Evolutionary conservation across 2,797 vertebrate species (phyloP).

Genomic region (Hypotaenidia philippensis): DNA sequence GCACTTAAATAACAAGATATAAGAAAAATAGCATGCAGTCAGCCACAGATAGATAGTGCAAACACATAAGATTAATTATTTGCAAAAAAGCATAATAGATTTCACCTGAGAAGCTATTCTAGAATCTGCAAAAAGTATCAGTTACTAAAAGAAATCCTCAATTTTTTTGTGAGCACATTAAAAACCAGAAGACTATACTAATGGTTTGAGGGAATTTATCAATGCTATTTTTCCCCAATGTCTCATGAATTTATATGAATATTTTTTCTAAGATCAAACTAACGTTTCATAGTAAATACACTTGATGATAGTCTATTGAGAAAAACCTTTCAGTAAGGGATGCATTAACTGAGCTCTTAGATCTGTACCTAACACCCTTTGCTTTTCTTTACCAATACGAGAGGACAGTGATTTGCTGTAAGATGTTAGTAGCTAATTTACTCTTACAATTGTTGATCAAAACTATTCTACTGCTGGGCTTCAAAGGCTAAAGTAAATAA

Average conservation of each 20-base stretch:
- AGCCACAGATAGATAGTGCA: background rate
- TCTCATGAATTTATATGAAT: background rate
- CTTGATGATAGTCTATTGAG: background rate
- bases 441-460: background rate
- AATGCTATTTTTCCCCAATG: background rate
- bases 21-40: background rate
- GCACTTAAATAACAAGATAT: background rate
- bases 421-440: background rate
- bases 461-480: background rate
- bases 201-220: background rate
- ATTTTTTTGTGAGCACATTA: background rate
- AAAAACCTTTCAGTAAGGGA: background rate
- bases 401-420: background rate
- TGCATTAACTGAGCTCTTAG: background rate
- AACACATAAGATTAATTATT: background rate
- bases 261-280: background rate
- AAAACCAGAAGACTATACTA: background rate
- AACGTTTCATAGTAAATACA: background rate
- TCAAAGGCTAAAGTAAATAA: background rate
- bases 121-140: background rate
- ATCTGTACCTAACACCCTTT: background rate
- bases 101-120: background rate
- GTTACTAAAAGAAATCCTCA: background rate
- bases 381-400: background rate
- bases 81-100: background rate